A percentile compares a stretch with the other conserved stretches of the same genome.
phyloP scores from a whole-genome alignment of 2,797 vertebrate species.

The Hippopotamyrus pictus region DNA sequence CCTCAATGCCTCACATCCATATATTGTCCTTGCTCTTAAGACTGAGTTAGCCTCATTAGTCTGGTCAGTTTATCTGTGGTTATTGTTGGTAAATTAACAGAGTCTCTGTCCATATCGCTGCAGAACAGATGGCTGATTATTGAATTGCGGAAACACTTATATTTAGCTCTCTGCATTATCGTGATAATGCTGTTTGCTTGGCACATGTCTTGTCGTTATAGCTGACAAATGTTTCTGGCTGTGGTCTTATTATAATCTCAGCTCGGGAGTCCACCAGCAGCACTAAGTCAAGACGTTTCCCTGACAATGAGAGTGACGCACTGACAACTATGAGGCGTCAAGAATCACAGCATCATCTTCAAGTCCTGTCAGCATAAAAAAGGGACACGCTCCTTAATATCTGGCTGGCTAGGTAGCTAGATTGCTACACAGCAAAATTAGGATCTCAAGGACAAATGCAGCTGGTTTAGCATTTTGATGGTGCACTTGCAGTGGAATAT shows the following conservation, averaged over 20 bases:
- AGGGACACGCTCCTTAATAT: not conserved
- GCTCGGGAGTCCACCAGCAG: not conserved
- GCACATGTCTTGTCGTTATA: conserved; percentile 1
- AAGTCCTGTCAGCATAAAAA: conserved; percentile 2
- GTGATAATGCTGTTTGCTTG: conserved; percentile 2
- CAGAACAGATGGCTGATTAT: conserved; percentile 4
- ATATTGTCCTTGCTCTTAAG: not conserved
- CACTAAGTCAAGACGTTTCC: not conserved
- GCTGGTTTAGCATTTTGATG: not conserved
- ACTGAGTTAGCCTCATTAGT: not conserved
- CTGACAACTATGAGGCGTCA: not conserved
- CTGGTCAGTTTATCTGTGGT: not conserved
- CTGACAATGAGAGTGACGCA: not conserved
- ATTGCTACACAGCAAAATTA: not conserved
- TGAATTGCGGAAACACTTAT: not conserved
- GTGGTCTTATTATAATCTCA: conserved; percentile 7
- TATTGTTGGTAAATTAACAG: not conserved
- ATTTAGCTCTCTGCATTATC: not conserved
- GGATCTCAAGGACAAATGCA: not conserved
- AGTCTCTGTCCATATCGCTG: not conserved
- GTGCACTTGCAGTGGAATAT: not conserved
- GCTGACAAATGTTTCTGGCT: conserved; percentile 10
- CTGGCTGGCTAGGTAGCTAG: not conserved
- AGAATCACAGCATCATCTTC: not conserved
- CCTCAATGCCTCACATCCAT: not conserved